Base-by-base conservation (phyloP, 2,113 vertebrate genomes). In the Aix galericulata region DNA sequence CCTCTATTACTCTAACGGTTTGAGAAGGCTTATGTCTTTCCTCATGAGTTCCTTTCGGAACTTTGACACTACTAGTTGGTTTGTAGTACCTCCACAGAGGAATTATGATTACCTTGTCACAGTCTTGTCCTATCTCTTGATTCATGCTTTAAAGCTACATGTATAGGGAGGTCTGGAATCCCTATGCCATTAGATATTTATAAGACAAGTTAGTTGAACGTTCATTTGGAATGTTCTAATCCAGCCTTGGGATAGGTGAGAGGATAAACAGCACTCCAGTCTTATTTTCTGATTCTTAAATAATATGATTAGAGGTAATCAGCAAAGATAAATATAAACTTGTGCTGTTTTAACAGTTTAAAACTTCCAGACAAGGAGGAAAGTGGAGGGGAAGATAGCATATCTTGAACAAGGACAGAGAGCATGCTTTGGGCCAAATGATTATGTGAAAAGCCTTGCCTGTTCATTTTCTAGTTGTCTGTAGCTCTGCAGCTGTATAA, bases 251-350 rank as follows among this genome's bases (percentile, higher is more conserved):
- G 56, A 29, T 27, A 82, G 74, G 4, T 68, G 81, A 53, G 53
- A 60, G 29, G 18, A 21, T 52, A 48, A 79, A 48, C 36, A 82
- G 53, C 52, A 26, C 34, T 79, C 4, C 60, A 86, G 67, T 67
- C 17, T 58, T 10, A 3, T 6, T 31, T 76, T 56, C 32, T 48
- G 34, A 6, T 46, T 52, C 11, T 17, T 27, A 32, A 56, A 44
- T 53, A 26, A 6, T 31, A 0, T 0, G 0, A 8, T 26, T 27
- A n/a, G 50, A 62, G 3, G 2, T 5, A 46, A 31, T 16, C 16
- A 22, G 16, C 36, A 66, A 20, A 62, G 58, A 17, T 59, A 31
- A 3, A 13, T 17, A 20, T 67, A 16, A 83, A 67, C 15, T 67
- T 9, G 10, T 34, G 56, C 9, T 89, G n/a, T 13, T 66, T 62